Evolutionary conservation across 1,140 invertebrate genomes (phyloP), one percentile per base, ranked within the genome.

Genomic region (Sarcophaga peregrina): DNA sequence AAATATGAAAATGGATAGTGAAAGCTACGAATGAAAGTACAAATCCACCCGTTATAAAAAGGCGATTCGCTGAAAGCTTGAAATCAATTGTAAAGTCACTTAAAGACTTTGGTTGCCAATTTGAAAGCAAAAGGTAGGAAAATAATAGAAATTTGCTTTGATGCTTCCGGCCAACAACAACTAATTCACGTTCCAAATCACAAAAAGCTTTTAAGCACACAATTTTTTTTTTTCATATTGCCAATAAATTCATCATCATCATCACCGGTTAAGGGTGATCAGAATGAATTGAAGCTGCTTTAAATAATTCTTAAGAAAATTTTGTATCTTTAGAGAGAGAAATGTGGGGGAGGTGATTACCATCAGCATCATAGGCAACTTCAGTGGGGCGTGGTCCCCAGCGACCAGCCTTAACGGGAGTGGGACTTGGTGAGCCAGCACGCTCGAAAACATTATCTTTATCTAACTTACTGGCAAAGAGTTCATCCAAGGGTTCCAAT

Each of bases 341-440:
- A 37, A 37, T 37, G 80, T n/a, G 84, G 90, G 92, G 92, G 50
- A 13, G 7, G 48, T 78, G 47, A 52, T 78, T 93, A 94, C 93
- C 93, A 90, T 94, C 93, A 91, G 93, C 92, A 91, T 94, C 94
- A 91, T 92, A 95, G 85, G 93, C 94, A 85, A 94, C 92, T 91
- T 94, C 93, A 86, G 91, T 92, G 86, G 93, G 92, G 83, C 93
- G 92, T 83, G 93, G 93, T 84, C 91, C 93, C 89, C 92, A 94
- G 87, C 92, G 92, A 88, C 93, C 92, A 85, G 92, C 91, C 92
- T 94, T 94, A 87, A 93, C 93, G 47, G 94, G 94, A 87, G 94
- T 94, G 84, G 93, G 93, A 88, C 88, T 89, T 85, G 91, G 91
- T 82, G 92, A 92, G 87, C 91, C 92, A 89, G 92, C 92, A 87